phyloP scores from a whole-genome alignment of 2,888 invertebrate species.

The Notodonta dromedarius region DNA sequence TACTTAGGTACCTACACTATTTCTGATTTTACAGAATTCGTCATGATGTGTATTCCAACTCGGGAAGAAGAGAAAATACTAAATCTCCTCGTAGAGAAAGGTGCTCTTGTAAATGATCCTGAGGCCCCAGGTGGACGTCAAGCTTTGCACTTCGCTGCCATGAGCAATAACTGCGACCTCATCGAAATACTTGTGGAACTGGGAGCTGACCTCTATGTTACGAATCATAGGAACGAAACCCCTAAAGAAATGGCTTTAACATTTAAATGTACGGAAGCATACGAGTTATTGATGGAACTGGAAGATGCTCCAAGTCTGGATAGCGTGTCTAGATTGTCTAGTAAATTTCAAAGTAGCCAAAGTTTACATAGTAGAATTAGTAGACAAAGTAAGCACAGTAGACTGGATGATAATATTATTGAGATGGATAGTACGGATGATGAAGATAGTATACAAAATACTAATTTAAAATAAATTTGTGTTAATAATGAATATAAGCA shows the following conservation, averaged over 20 bases:
- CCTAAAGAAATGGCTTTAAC: slow-evolving; percentile 66
- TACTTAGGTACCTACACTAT: not conserved
- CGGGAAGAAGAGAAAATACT: slow-evolving; percentile 64
- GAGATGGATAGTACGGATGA: too few relatives aligned
- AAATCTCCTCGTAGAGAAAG: slow-evolving; percentile 61
- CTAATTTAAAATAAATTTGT: too few relatives aligned
- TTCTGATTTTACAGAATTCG: slow-evolving; percentile 58
- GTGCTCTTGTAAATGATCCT: slow-evolving; percentile 63
- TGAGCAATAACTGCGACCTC: slow-evolving; percentile 70
- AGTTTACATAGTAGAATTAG: not conserved
- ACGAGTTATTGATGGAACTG: slow-evolving; percentile 40
- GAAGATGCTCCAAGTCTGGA: slow-evolving; percentile 27
- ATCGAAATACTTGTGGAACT: slow-evolving; percentile 59
- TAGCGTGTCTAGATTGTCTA: not conserved
- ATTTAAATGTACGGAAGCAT: slow-evolving; percentile 60
- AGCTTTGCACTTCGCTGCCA: slow-evolving; percentile 79
- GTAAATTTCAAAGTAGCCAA: not conserved
- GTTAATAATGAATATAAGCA: too few relatives aligned
- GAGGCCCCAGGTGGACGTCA: slow-evolving; percentile 71
- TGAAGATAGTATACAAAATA: too few relatives aligned
- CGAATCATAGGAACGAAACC: slow-evolving; percentile 66
- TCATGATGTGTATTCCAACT: slow-evolving; percentile 68
- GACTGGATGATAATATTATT: too few relatives aligned
- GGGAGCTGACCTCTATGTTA: slow-evolving; percentile 60
- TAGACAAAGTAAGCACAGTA: not conserved